These are phyloP conservation scores for Erithacus rubecula DNA, from an alignment of 2,797 vertebrate species.

Conservation along the genomic window DNA sequence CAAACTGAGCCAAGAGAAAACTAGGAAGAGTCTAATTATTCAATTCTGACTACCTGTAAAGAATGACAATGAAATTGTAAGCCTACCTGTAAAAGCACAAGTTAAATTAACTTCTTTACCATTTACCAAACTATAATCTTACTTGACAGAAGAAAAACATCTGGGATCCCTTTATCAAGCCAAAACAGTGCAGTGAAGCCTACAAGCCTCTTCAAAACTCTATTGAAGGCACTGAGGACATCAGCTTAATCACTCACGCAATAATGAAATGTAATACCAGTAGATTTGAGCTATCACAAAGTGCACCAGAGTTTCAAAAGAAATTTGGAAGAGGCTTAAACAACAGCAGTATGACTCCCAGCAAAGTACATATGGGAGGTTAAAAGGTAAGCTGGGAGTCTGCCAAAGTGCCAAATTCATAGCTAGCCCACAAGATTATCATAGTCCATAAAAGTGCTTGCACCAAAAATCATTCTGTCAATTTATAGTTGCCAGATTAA, in stretches of 20 bases:
- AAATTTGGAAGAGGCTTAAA: slow-evolving; percentile 17
- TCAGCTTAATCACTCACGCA: background rate
- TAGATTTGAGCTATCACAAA: background rate
- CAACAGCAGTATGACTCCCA: background rate
- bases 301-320: background rate
- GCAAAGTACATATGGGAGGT: background rate
- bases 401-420: slow-evolving; percentile 1
- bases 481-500: background rate
- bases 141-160: background rate
- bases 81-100: background rate
- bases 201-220: background rate
- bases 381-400: slow-evolving; percentile 28
- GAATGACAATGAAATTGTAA: background rate
- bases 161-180: background rate
- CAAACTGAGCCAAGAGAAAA: background rate
- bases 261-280: background rate
- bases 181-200: background rate
- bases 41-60: background rate
- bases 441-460: background rate
- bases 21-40: background rate
- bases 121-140: background rate
- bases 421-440: background rate
- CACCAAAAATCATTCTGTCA: background rate
- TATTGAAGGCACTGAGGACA: background rate
- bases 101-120: background rate